Conservation (phyloP, 2,888 invertebrate genomes). For the Pseudococcus viburni region DNA sequence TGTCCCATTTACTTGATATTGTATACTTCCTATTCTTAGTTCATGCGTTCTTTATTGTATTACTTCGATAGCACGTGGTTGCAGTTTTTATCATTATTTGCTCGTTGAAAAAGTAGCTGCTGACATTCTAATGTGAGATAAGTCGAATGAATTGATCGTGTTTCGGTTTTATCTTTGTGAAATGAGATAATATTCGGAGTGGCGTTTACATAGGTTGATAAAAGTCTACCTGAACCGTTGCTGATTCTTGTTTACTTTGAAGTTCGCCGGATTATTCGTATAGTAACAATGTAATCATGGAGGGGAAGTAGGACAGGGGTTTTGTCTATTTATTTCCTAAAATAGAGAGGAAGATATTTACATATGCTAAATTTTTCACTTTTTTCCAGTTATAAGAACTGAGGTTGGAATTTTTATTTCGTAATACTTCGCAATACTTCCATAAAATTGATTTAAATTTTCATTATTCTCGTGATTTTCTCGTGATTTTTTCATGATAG, state of each 20-base stretch:
- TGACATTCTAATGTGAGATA: neutral
- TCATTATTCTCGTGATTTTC: too few species aligned
- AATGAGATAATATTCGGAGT: neutral
- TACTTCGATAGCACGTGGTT: neutral
- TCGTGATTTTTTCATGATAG: too few species aligned
- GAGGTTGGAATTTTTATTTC: too few species aligned
- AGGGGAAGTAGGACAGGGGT: too few species aligned
- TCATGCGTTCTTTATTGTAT: neutral
- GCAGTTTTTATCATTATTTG: neutral
- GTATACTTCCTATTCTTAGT: neutral
- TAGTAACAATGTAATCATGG: too few species aligned
- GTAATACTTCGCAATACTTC: too few species aligned
- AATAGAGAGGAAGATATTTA: too few species aligned
- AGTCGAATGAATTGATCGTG: neutral
- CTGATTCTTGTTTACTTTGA: neutral
- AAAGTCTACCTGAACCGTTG: neutral
- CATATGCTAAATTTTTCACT: too few species aligned
- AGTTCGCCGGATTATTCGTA: neutral
- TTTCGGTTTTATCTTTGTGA: neutral
- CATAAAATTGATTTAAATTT: too few species aligned
- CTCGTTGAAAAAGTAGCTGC: neutral
- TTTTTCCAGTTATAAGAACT: too few species aligned
- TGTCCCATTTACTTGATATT: neutral
- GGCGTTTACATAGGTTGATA: neutral
- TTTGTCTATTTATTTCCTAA: too few species aligned